Evolutionary conservation across 1,140 invertebrate genomes (phyloP).

Genomic region (Whitmania pigra): DNA sequence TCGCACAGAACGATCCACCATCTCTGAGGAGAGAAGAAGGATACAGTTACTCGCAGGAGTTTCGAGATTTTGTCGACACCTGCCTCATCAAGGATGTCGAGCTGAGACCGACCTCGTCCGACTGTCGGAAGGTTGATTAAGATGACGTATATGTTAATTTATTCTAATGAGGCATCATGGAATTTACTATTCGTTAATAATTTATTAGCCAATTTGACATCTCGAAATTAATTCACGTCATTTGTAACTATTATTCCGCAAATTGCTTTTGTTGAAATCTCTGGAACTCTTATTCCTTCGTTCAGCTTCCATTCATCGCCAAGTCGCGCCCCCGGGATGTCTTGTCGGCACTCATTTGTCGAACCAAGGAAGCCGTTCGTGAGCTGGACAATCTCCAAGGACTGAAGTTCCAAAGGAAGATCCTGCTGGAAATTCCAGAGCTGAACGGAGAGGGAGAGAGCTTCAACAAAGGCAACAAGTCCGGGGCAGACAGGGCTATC

Average conservation of each 20-base stretch:
- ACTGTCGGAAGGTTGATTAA: conserved; percentile 17
- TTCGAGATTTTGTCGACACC: conserved; percentile 81
- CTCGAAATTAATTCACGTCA: background rate
- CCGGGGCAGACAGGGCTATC: conserved; percentile 5
- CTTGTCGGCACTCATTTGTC: conserved; percentile 80
- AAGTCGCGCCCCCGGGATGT: conserved; percentile 66
- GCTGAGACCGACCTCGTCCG: conserved; percentile 47
- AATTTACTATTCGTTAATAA: background rate
- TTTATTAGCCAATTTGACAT: background rate
- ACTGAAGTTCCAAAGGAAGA: conserved; percentile 48
- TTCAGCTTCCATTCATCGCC: conserved; percentile 73
- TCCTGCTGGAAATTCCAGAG: conserved; percentile 53
- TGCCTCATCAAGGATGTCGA: conserved; percentile 82
- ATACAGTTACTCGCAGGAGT: conserved; percentile 52
- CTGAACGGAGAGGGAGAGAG: conserved; percentile 24
- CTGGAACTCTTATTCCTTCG: too few relatives aligned
- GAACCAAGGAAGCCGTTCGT: conserved; percentile 92
- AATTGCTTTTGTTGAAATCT: background rate
- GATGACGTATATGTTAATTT: background rate
- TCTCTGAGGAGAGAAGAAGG: conserved; percentile 46
- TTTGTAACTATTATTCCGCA: background rate
- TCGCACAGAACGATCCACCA: conserved; percentile 96
- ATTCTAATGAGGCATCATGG: background rate
- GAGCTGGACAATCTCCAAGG: conserved; percentile 97
- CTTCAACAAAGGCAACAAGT: conserved; percentile 28